phyloP scores from a whole-genome alignment of 2,113 vertebrate genomes.

The Egretta garzetta region DNA sequence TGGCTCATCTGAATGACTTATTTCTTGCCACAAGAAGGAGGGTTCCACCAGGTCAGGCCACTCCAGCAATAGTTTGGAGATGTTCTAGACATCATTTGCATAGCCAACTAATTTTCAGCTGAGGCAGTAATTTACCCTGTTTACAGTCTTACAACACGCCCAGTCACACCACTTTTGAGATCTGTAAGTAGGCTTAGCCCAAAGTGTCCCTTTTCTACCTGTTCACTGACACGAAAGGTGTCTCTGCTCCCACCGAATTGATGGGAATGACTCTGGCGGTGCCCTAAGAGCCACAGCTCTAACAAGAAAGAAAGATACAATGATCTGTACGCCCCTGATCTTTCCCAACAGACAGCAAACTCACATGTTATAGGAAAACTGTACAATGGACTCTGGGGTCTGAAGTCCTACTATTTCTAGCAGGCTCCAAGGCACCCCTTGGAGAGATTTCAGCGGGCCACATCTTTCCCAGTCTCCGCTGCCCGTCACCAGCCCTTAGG shows the following conservation, averaged over 20 bases:
- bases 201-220: background rate
- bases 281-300: background rate
- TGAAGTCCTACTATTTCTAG: background rate
- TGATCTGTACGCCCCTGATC: background rate
- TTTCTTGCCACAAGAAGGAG: background rate
- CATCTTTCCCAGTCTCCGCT: background rate
- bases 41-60: background rate
- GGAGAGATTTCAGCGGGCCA: background rate
- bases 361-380: background rate
- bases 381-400: fast-evolving
- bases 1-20: background rate
- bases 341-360: background rate
- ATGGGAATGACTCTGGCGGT: fast-evolving
- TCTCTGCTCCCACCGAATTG: background rate
- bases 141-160: background rate
- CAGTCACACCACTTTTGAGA: background rate
- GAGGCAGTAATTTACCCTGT: background rate
- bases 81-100: background rate
- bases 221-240: background rate
- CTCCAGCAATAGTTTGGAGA: background rate
- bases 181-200: background rate
- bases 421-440: background rate
- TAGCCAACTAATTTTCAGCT: background rate
- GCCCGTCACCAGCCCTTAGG: background rate
- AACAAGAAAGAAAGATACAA: background rate